Evolutionary conservation across 2,797 vertebrate species (phyloP), one percentile per base, ranked within the genome.

Genomic region (Muscicapa comitata): DNA sequence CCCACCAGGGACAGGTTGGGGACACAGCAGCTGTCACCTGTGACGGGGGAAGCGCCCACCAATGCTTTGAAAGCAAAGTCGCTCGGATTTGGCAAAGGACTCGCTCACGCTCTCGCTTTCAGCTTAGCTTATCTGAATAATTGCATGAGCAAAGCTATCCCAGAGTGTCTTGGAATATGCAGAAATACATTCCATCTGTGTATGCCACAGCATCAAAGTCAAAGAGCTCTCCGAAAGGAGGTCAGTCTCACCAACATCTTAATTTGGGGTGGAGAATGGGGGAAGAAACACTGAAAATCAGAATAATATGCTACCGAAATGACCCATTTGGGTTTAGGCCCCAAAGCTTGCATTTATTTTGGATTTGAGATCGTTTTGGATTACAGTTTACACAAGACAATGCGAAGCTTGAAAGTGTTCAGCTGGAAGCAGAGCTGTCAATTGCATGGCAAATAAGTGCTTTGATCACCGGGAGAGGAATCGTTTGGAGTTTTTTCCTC

Each of bases 141-240:
- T 95, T 92, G 74, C 57, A 54, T 77, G 91, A 96, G 94, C 0
- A 1, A 67, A 93, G 94, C 93, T 83, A 93, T 93, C 96, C 94
- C 90, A 96, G 96, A 95, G 96, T 93, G 95, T 93, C 83, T 88
- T 93, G 96, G 94, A 96, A 96, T 93, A 91, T 47, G 68, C 87
- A 88, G 94, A 90, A 95, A 94, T 74, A 33, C 15, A 67, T 94
- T 95, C 94, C 96, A 96, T 95, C 96, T 96, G 96, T 80, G 91
- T 94, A 38, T 21, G 47, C 85, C 71, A 43, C 68, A 47, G 89
- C 75, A 91, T 86, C 91, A 94, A 90, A 95, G 88, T 82, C 85
- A 43, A 38, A 90, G 75, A 88, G 81, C 55, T 93, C 84, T 94
- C 25, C 1, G 5, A 95, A 96, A 92, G 66, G 77, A 92, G 93